phyloP scores from a whole-genome alignment of 2,113 vertebrate genomes.

The Hystrix cristata region DNA sequence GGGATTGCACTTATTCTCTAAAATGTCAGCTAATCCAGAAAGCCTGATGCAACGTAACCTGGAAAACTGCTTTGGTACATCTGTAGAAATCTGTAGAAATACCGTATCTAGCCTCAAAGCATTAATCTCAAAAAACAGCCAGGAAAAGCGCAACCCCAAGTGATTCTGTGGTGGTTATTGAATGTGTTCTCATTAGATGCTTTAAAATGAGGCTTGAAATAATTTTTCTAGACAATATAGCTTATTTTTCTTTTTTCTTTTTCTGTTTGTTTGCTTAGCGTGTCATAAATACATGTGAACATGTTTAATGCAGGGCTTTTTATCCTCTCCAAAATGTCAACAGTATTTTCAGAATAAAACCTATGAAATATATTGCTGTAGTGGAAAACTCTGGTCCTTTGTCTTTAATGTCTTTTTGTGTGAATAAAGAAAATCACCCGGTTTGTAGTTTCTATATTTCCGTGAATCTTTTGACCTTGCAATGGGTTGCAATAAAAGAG shows the following conservation, averaged over 20 bases:
- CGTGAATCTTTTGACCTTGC: conserved; percentile 86
- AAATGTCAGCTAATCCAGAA: conserved; percentile 85
- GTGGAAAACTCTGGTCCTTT: conserved; percentile 84
- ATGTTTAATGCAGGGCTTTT: conserved; percentile 86
- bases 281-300: conserved; percentile 88
- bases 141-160: conserved; percentile 76
- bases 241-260: conserved; percentile 40
- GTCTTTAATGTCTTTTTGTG: conserved; percentile 86
- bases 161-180: conserved; percentile 79
- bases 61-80: conserved; percentile 84
- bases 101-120: conserved; percentile 82
- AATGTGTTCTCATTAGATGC: conserved; percentile 87
- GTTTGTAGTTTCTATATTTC: conserved; percentile 90
- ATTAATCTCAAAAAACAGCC: conserved; percentile 83
- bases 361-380: conserved; percentile 85
- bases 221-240: conserved; percentile 84
- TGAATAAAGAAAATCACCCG: conserved; percentile 85
- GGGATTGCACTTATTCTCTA: conserved; percentile 83
- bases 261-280: conserved; percentile 80
- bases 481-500: conserved; percentile 86
- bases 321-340: conserved; percentile 87
- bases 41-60: conserved; percentile 83
- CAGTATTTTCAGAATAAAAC: conserved; percentile 90
- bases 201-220: conserved; percentile 87
- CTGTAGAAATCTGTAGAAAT: conserved; percentile 83